Conservation (phyloP, 2,888 invertebrate genomes). For the Scaptomyza polygonia region DNA sequence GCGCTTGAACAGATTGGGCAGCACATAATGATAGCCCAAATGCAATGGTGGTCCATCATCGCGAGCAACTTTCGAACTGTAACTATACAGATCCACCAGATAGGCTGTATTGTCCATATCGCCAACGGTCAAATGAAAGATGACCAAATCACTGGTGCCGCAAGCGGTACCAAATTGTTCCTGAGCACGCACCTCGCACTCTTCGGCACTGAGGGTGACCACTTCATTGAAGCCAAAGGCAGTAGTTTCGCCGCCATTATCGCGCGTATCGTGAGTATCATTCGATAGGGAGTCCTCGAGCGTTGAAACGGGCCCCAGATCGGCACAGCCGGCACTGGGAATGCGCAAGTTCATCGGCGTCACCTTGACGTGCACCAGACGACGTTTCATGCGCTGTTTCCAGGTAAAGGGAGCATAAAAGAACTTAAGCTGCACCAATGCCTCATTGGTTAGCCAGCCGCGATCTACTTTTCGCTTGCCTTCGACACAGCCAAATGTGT, state of each 20-base stretch:
- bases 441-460: conserved; percentile 94
- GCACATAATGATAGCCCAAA: conserved; percentile 94
- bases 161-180: conserved; percentile 93
- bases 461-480: conserved; percentile 88
- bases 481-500: conserved; percentile 87
- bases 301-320: conserved; percentile 57
- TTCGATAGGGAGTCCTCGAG: conserved; percentile 88
- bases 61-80: conserved; percentile 87
- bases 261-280: conserved; percentile 86
- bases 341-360: conserved; percentile 89
- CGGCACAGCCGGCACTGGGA: conserved; percentile 78
- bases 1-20: conserved; percentile 92
- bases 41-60: conserved; percentile 91
- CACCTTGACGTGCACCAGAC: conserved; percentile 89
- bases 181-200: conserved; percentile 89
- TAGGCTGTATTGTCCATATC: conserved; percentile 91
- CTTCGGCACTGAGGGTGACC: conserved; percentile 88
- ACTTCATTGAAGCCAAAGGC: conserved; percentile 87
- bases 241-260: conserved; percentile 85
- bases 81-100: conserved; percentile 93
- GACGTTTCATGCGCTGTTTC: conserved; percentile 89
- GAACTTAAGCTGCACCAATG: conserved; percentile 93
- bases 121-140: conserved; percentile 91
- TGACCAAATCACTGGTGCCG: conserved; percentile 89
- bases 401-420: conserved; percentile 91